Evolutionary conservation across 2,888 invertebrate genomes (phyloP).

Genomic region (Mesoligia furuncula): DNA sequence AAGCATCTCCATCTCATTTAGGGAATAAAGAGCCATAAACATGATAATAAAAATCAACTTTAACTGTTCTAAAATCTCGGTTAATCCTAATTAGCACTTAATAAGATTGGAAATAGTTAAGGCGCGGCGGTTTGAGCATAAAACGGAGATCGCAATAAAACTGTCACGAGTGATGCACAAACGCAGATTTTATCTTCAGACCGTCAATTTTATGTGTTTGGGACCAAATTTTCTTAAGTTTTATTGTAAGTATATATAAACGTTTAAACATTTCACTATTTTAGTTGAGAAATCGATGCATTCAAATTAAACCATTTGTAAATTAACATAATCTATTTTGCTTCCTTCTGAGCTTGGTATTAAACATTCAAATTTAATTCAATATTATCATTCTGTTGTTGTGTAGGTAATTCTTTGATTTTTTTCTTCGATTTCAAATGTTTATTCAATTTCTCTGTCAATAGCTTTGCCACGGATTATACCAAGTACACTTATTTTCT

Average conservation of each 20-base stretch:
- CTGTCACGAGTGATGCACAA: conserved; percentile 52
- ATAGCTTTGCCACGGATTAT: conserved; percentile 2
- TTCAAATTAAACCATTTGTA: conserved; percentile 56
- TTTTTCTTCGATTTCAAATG: neutral
- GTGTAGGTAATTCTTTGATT: neutral
- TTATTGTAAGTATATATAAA: conserved; percentile 52
- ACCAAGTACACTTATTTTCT: conserved; percentile 13
- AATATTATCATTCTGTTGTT: conserved; percentile 7
- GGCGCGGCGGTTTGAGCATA: conserved; percentile 33
- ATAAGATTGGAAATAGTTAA: conserved; percentile 54
- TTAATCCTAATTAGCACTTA: conserved; percentile 63
- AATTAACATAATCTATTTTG: conserved; percentile 50
- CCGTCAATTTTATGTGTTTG: conserved; percentile 58
- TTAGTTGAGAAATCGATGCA: conserved; percentile 40
- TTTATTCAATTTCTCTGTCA: conserved; percentile 10
- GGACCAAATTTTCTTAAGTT: conserved; percentile 54
- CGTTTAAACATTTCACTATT: conserved; percentile 41
- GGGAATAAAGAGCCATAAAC: conserved; percentile 49
- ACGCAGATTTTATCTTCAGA: conserved; percentile 64
- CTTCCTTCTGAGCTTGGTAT: conserved; percentile 34
- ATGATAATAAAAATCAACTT: conserved; percentile 43
- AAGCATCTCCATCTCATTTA: conserved; percentile 6
- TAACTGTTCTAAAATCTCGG: conserved; percentile 27
- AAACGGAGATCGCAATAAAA: conserved; percentile 60
- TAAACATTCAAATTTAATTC: too few species aligned